Percentiles rank a stretch among this genome's conserved stretches.
Conservation (phyloP, 2,113 vertebrate genomes). For the Oceanites oceanicus region DNA sequence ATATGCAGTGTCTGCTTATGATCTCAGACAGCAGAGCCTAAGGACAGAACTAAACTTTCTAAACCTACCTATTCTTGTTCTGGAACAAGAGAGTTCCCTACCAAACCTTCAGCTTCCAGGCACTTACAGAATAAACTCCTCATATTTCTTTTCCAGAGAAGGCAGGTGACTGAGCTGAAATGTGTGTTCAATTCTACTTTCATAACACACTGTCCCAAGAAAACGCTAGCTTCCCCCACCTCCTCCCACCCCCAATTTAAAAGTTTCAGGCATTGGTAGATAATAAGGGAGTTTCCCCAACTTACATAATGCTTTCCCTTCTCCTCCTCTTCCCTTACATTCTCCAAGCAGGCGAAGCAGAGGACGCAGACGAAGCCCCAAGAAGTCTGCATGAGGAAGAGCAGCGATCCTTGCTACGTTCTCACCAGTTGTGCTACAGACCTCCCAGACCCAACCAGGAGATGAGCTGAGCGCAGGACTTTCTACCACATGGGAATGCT, state of each 20-base stretch:
- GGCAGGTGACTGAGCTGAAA: background rate
- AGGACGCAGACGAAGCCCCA: background rate
- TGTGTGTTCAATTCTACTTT: background rate
- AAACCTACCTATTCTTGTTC: background rate
- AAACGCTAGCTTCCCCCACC: background rate
- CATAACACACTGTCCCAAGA: background rate
- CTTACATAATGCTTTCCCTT: background rate
- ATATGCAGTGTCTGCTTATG: background rate
- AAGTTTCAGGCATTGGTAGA: background rate
- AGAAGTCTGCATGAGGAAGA: background rate
- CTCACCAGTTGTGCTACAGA: background rate
- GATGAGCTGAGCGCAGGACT: background rate
- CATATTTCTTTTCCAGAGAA: background rate
- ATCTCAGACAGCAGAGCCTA: background rate
- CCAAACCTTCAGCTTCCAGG: background rate
- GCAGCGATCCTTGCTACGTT: background rate
- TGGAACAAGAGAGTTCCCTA: background rate
- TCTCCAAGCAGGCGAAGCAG: background rate
- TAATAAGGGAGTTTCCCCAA: background rate
- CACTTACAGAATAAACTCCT: background rate
- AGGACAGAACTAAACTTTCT: background rate
- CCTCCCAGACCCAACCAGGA: background rate
- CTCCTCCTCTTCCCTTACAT: background rate
- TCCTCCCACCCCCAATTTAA: background rate
- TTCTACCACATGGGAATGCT: background rate